Evolutionary conservation across 2,113 vertebrate genomes (phyloP).

Genomic region (Dipodomys ordii): DNA sequence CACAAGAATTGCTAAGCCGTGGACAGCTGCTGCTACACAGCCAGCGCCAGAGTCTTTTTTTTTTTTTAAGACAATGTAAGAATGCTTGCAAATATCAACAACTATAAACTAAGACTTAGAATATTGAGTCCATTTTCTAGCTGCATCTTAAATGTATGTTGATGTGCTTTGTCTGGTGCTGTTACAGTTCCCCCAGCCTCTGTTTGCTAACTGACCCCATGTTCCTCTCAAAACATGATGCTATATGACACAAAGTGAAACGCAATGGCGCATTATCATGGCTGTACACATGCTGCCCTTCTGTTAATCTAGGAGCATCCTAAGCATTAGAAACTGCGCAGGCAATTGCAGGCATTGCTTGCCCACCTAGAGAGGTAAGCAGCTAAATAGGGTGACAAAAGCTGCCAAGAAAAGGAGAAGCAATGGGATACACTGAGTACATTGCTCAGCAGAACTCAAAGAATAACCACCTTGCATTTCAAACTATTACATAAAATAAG

Average conservation of each 20-base stretch:
- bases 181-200: slow-evolving; percentile 39
- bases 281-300: neutral
- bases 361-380: fast-evolving
- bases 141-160: slow-evolving; percentile 84
- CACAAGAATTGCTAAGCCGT: neutral
- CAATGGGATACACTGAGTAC: slow-evolving; percentile 50
- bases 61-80: slow-evolving; percentile 34
- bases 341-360: fast-evolving
- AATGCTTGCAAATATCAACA: slow-evolving; percentile 64
- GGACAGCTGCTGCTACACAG: neutral
- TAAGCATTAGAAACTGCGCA: neutral
- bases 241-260: neutral
- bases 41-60: slow-evolving; percentile 1
- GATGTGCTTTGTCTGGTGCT: slow-evolving; percentile 85
- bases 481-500: slow-evolving; percentile 86
- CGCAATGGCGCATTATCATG: neutral
- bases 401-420: slow-evolving; percentile 54
- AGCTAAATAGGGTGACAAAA: fast-evolving
- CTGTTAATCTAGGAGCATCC: neutral
- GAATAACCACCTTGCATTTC: slow-evolving; percentile 75
- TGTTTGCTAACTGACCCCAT: neutral
- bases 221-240: neutral
- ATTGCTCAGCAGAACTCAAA: slow-evolving; percentile 56
- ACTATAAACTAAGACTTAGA: slow-evolving; percentile 76
- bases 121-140: slow-evolving; percentile 77